Evolutionary conservation across 2,797 vertebrate genomes (phyloP), one percentile per base, ranked within the genome.

Genomic region (Psittacula echo): DNA sequence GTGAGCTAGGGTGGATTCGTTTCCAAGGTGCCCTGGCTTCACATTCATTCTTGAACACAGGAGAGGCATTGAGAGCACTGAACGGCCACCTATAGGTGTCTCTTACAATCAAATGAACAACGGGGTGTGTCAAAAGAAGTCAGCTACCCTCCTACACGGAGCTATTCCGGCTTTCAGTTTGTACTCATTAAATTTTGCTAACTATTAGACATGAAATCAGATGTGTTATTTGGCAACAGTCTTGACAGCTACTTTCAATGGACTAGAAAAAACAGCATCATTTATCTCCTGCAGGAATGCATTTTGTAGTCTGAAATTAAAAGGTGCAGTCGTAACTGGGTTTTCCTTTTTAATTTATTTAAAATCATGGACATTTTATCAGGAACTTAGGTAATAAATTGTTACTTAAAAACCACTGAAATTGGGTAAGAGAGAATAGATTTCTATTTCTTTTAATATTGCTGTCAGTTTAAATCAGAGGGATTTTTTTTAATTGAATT

Each of bases 121-220:
- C 5, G 3, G 44, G 47, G 89, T 92, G 76, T 87, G 87, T 88
- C 70, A 68, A 90, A 85, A 82, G 89, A 90, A 88, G 58, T 83
- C 50, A 1, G 62, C 51, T 76, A 45, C 66, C 42, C 74, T 84
- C 76, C 92, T 60, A 91, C 73, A 20, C 82, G 89, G 91, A 92
- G 60, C 54, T 50, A 88, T 54, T 84, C 66, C 44, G 34, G 54
- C 90, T 92, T 91, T 81, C 73, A 84, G 44, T 87, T 88, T 76
- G 79, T 70, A 85, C 83, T 94, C 89, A 76, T 95, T 93, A 96
- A 84, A 91, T 86, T 88, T 90, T 88, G 61, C 78, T 90, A 89
- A 90, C 86, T 89, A 81, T 77, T 92, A 87, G 76, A 93, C 85
- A 79, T 22, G 20, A 92, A 93, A 84, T 73, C 80, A 91, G 58